Percentiles rank a stretch among this genome's conserved stretches.
phyloP scores from a whole-genome alignment of 2,797 vertebrate species.

The Heliangelus exortis region DNA sequence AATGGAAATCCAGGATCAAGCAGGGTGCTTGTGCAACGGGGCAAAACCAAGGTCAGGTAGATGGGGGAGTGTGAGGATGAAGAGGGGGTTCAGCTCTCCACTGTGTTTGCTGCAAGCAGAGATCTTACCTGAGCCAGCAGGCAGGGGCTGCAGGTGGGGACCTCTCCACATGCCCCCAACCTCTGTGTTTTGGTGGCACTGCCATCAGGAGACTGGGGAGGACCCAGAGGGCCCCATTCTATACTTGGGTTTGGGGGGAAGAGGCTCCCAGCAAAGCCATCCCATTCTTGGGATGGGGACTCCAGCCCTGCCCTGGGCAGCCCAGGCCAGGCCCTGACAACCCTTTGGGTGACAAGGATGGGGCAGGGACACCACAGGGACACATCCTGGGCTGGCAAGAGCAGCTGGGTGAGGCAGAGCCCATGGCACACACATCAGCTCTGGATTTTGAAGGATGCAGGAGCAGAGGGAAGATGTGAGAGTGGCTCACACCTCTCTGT shows the following conservation, averaged over 20 bases:
- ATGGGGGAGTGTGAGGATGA: not conserved
- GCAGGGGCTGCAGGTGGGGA: accelerated
- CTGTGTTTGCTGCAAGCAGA: not conserved
- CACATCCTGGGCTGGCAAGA: accelerated
- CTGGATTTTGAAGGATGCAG: not conserved
- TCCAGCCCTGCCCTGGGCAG: no score
- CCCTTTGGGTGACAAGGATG: not conserved
- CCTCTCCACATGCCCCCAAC: no score
- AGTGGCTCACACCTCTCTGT: not conserved
- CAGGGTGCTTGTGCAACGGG: not conserved
- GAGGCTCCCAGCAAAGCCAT: not conserved
- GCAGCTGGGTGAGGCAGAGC: not conserved
- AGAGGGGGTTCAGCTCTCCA: not conserved
- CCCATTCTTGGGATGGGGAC: not conserved
- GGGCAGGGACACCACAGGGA: not conserved
- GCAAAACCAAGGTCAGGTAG: not conserved
- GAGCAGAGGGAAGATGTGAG: not conserved
- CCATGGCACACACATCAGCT: accelerated
- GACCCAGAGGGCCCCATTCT: not conserved
- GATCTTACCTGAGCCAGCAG: not conserved
- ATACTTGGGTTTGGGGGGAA: not conserved
- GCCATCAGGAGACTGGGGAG: accelerated
- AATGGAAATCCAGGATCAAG: accelerated
- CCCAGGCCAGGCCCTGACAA: no score
- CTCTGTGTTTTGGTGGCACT: not conserved